Evolutionary conservation across 2,113 vertebrate genomes (phyloP).

Genomic region (Scytalopus superciliaris): DNA sequence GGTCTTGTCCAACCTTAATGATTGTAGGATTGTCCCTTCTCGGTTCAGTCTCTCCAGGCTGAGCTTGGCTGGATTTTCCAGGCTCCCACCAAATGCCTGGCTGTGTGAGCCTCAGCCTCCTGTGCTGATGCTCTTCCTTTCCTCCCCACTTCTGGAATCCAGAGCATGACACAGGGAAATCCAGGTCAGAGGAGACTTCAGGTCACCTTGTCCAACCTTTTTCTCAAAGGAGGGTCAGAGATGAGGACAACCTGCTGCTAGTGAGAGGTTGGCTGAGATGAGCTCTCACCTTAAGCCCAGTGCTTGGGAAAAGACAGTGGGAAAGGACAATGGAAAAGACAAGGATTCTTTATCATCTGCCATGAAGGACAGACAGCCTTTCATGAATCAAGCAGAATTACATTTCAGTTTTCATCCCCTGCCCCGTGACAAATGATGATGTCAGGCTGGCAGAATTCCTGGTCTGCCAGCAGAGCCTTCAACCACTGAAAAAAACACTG

Average conservation of each 20-base stretch:
- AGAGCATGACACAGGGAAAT: neutral
- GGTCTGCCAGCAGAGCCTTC: neutral
- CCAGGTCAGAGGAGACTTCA: neutral
- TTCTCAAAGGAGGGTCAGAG: neutral
- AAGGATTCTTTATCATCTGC: neutral
- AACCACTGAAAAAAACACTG: neutral
- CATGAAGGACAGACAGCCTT: neutral
- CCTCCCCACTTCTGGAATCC: neutral
- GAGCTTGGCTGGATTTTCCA: neutral
- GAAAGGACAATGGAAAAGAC: neutral
- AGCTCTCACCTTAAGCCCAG: rapidly evolving
- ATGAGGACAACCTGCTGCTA: neutral
- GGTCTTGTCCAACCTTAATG: neutral
- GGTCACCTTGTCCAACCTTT: neutral
- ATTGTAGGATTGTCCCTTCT: rapidly evolving
- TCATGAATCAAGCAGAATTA: neutral
- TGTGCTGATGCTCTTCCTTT: neutral
- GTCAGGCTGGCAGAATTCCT: neutral
- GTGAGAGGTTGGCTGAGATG: neutral
- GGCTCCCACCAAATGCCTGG: neutral
- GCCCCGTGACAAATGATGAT: neutral
- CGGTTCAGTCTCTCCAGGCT: neutral
- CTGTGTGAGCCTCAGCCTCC: rapidly evolving
- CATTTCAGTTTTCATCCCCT: neutral
- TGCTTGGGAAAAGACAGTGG: neutral